Evolutionary conservation across 2,888 invertebrate genomes (phyloP).

Genomic region (Biston stratarius): DNA sequence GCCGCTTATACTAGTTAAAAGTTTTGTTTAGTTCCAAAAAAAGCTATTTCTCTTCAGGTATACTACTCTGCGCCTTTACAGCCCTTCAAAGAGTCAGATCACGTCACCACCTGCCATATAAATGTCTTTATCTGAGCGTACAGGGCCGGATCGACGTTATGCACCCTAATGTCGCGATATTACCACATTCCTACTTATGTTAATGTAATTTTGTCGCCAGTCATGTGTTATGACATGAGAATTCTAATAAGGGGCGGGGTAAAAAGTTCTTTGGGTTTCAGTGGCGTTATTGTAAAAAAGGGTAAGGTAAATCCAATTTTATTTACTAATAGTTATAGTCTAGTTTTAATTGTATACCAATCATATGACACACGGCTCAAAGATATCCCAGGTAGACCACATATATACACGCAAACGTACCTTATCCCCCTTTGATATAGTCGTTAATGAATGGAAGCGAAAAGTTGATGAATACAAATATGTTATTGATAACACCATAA

Average conservation of each 20-base stretch:
- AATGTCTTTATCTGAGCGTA: conserved; percentile 19
- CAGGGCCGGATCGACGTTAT: conserved; percentile 2
- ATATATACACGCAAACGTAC: too few relatives aligned
- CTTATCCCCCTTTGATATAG: too few relatives aligned
- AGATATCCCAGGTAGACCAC: too few relatives aligned
- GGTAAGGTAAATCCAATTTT: too few relatives aligned
- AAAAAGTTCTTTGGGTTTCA: not conserved
- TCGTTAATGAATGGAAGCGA: too few relatives aligned
- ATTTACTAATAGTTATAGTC: too few relatives aligned
- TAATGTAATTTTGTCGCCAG: conserved; percentile 19
- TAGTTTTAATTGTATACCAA: too few relatives aligned
- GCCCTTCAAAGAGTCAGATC: conserved; percentile 18
- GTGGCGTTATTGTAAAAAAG: not conserved
- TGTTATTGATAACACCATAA: too few relatives aligned
- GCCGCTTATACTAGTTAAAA: not conserved
- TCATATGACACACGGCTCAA: too few relatives aligned
- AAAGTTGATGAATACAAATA: too few relatives aligned
- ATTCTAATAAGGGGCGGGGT: not conserved
- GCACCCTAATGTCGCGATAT: conserved; percentile 14
- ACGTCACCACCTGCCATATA: conserved; percentile 26
- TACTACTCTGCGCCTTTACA: conserved; percentile 1
- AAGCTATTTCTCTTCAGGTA: not conserved
- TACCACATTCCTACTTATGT: conserved; percentile 8
- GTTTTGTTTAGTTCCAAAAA: not conserved
- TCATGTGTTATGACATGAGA: not conserved